Conservation (phyloP, 2,888 invertebrate genomes). For the Heliconius cydno region DNA sequence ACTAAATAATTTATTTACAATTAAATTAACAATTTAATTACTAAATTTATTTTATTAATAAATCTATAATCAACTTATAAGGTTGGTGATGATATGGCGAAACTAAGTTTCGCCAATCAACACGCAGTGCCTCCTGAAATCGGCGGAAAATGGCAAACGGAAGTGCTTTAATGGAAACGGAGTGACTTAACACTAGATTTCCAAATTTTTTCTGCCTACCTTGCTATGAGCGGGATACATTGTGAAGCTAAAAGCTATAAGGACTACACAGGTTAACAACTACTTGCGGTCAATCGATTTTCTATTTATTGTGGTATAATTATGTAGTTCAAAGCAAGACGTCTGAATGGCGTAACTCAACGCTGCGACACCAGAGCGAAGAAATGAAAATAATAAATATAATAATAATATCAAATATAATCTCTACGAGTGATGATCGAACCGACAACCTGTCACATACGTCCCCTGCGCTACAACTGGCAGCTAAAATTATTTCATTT, state of each 20-base stretch:
- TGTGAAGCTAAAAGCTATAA: neutral
- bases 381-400: too few species aligned
- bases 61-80: neutral
- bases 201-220: neutral
- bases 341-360: too few species aligned
- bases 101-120: neutral
- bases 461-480: too few species aligned
- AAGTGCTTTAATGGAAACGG: neutral
- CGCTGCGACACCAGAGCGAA: too few species aligned
- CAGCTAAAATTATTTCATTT: neutral
- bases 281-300: too few species aligned
- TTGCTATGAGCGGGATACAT: neutral
- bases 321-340: too few species aligned
- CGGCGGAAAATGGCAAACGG: neutral
- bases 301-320: too few species aligned
- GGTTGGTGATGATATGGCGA: too few species aligned
- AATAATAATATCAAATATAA: too few species aligned
- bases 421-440: too few species aligned
- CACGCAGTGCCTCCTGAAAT: neutral
- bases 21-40: neutral
- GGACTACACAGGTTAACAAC: too few species aligned
- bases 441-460: too few species aligned
- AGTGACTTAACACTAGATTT: neutral
- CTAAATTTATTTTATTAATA: neutral
- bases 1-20: neutral